Evolutionary conservation across 2,888 invertebrate species (phyloP).

Genomic region (Caenorhabditis zanzibari): DNA sequence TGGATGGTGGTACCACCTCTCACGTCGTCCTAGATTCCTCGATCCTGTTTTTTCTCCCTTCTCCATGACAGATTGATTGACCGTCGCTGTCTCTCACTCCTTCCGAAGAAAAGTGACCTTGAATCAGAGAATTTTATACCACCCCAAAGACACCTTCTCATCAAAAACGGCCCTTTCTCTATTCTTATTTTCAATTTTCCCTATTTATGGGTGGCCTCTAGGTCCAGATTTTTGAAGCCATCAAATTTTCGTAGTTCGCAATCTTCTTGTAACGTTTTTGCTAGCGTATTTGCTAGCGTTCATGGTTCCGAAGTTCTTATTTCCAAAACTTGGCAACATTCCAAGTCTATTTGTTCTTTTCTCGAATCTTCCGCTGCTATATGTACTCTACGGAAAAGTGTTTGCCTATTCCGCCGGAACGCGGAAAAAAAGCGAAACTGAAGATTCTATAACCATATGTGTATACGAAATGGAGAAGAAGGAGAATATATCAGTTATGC

Average conservation of each 20-base stretch:
- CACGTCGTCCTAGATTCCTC: constrained; percentile 10
- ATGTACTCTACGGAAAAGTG: constrained; percentile 23
- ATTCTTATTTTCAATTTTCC: not conserved
- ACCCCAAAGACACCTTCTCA: not conserved
- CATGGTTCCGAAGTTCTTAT: too few species aligned
- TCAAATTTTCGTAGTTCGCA: too few species aligned
- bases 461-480: constrained; percentile 6
- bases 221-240: too few species aligned
- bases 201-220: too few species aligned
- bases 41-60: not conserved
- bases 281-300: too few species aligned
- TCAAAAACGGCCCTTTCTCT: not conserved
- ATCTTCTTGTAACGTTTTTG: too few species aligned
- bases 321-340: constrained; percentile 47
- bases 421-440: constrained; percentile 6
- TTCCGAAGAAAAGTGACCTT: constrained; percentile 19
- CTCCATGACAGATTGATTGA: constrained; percentile 58
- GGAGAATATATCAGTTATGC: constrained; percentile 25
- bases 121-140: not conserved
- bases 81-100: constrained; percentile 7
- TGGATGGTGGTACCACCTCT: constrained; percentile 18
- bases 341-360: constrained; percentile 46
- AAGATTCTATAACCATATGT: constrained; percentile 35
- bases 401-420: constrained; percentile 6
- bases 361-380: constrained; percentile 13